phyloP scores from a whole-genome alignment of 92 coral and sea anemone species.

The Epizoanthus scotinus region DNA sequence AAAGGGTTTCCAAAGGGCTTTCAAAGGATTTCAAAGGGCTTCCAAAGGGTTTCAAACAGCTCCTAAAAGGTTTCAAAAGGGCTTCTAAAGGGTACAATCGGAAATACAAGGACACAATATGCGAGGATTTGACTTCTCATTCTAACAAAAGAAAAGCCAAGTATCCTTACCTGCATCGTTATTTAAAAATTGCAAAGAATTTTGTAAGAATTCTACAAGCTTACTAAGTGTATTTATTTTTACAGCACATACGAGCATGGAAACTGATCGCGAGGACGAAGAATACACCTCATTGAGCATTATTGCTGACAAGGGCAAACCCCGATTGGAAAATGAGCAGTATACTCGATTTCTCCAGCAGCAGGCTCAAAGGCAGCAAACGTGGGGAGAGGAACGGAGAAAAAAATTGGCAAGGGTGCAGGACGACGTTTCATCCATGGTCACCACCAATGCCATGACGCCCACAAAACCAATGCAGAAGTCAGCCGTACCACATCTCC shows the following conservation, averaged over 20 bases:
- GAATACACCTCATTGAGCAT: conserved; percentile 19
- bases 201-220: conserved; percentile 3
- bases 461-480: conserved; percentile 6
- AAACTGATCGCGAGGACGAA: conserved; percentile 23
- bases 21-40: no score
- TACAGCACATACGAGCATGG: conserved; percentile 13
- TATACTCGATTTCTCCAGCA: conserved; percentile 15
- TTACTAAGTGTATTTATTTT: not conserved
- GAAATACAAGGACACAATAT: conserved; percentile 13
- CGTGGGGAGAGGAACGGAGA: no score
- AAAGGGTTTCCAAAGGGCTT: no score
- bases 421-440: no score
- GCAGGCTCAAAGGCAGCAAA: not conserved
- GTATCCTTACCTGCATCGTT: not conserved
- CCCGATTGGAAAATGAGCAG: not conserved
- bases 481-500: conserved; percentile 10
- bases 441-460: not conserved
- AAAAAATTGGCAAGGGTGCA: no score
- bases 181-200: not conserved
- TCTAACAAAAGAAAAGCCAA: conserved; percentile 20
- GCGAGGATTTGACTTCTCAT: conserved; percentile 31
- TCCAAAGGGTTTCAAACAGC: no score
- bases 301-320: no score
- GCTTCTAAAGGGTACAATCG: conserved; percentile 26
- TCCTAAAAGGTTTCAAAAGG: no score